A percentile compares a stretch with the other conserved stretches of the same genome.
Conservation (phyloP, 2,888 invertebrate genomes). For the Agrochola circellaris region DNA sequence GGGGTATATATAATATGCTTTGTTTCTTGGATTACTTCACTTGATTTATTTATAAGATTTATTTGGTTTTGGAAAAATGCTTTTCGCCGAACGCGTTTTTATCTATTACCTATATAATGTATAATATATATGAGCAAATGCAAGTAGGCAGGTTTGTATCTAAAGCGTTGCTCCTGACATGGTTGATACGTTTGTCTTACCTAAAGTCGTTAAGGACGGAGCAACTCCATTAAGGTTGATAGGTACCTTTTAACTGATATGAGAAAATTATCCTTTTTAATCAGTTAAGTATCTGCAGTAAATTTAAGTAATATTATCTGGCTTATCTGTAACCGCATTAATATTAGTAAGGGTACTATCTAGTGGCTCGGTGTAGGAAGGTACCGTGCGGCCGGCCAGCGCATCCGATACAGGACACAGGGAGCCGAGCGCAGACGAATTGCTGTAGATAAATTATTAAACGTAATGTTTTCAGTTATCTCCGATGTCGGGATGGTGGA, state of each 20-base stretch:
- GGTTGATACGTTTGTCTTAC: constrained; percentile 46
- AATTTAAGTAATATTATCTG: constrained; percentile 61
- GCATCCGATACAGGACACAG: constrained; percentile 65
- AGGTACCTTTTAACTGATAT: constrained; percentile 60
- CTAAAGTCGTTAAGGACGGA: constrained; percentile 43
- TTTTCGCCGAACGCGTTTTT: background rate
- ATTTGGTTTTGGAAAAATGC: constrained; percentile 17
- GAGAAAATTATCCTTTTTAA: constrained; percentile 64
- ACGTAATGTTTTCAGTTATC: constrained; percentile 83
- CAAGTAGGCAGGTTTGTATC: background rate
- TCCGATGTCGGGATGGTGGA: constrained; percentile 77
- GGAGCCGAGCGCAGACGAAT: constrained; percentile 77
- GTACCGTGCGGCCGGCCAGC: constrained; percentile 53
- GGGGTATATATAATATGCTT: background rate
- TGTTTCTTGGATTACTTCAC: constrained; percentile 3
- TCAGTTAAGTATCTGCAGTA: constrained; percentile 67
- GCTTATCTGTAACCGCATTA: constrained; percentile 65
- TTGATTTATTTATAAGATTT: constrained; percentile 33
- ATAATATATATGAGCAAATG: constrained; percentile 1
- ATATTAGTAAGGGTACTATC: constrained; percentile 67
- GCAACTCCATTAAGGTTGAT: constrained; percentile 61
- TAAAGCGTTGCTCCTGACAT: constrained; percentile 25
- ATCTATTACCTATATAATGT: background rate
- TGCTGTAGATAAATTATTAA: constrained; percentile 81
- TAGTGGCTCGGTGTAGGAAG: constrained; percentile 54